Percentiles rank a stretch among this genome's conserved stretches.
Evolutionary conservation across 2,113 vertebrate genomes (phyloP).

Genomic region (Podarcis muralis): DNA sequence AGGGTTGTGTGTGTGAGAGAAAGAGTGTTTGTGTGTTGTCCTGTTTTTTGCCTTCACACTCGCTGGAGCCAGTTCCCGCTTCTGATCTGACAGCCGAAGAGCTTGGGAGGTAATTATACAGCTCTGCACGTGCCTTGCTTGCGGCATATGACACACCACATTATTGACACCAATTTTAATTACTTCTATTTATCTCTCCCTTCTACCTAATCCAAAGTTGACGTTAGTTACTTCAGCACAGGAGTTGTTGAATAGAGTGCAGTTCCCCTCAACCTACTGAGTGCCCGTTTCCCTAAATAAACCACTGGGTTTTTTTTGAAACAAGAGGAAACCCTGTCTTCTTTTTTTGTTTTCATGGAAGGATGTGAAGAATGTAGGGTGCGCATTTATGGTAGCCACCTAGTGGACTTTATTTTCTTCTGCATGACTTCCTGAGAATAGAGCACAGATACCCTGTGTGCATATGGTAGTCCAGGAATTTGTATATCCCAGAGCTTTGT

Average conservation of each 20-base stretch:
- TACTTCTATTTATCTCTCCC: not conserved
- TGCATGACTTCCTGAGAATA: rapidly evolving
- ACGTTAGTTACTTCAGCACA: not conserved
- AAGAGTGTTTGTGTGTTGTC: not conserved
- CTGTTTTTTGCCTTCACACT: not conserved
- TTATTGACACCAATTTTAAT: not conserved
- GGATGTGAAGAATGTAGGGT: rapidly evolving
- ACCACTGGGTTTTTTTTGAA: not conserved
- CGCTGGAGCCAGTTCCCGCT: not conserved
- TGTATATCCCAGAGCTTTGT: not conserved
- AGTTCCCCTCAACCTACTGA: not conserved
- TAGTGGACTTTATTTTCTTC: not conserved
- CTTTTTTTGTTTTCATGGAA: not conserved
- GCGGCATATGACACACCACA: not conserved
- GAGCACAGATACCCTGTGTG: not conserved
- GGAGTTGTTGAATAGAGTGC: rapidly evolving
- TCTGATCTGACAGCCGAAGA: rapidly evolving
- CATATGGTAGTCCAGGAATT: not conserved
- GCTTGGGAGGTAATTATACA: not conserved
- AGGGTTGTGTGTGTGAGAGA: not conserved
- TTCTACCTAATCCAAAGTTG: not conserved
- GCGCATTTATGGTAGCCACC: not conserved
- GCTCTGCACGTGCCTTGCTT: rapidly evolving
- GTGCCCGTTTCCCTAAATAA: rapidly evolving
- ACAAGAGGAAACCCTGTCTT: not conserved